A percentile compares a stretch with the other conserved stretches of the same genome.
These are phyloP conservation scores for Rotaria magnacalcarata DNA, from an alignment of 2,888 invertebrate species.

Conservation along the genomic window DNA sequence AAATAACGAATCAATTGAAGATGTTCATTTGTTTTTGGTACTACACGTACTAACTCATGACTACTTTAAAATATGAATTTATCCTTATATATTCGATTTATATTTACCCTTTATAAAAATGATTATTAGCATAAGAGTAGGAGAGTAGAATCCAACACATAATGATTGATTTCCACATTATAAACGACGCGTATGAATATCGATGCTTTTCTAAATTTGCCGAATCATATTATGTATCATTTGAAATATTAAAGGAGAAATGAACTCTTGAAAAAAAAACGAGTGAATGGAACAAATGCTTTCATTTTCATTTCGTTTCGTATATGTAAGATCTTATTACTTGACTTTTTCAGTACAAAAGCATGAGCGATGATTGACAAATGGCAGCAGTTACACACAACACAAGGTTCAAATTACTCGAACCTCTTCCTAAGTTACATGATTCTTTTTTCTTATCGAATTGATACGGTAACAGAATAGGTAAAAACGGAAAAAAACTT, in stretches of 20 bases:
- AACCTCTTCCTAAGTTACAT: not conserved
- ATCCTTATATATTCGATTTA: not conserved
- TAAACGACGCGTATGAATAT: not conserved
- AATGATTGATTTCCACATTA: not conserved
- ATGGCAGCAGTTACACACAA: not conserved
- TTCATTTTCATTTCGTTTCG: not conserved
- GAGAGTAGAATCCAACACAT: not conserved
- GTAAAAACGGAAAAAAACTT: no score
- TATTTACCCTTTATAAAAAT: not conserved
- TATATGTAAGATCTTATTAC: not conserved
- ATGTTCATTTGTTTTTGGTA: slow-evolving; percentile 14
- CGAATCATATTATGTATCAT: not conserved
- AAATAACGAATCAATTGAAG: not conserved
- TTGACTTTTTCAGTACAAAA: not conserved
- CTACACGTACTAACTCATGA: not conserved
- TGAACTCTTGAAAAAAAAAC: not conserved
- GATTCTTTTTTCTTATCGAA: not conserved
- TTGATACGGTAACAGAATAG: not conserved
- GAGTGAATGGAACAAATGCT: not conserved
- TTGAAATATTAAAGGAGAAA: not conserved
- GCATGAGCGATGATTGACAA: not conserved
- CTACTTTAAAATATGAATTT: not conserved
- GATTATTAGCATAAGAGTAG: not conserved
- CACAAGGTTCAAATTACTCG: slow-evolving; percentile 1
- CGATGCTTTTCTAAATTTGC: not conserved